Percentiles rank a stretch among this genome's conserved stretches.
Evolutionary conservation across 1,140 invertebrate genomes (phyloP).

Genomic region (Tenebrio molitor): DNA sequence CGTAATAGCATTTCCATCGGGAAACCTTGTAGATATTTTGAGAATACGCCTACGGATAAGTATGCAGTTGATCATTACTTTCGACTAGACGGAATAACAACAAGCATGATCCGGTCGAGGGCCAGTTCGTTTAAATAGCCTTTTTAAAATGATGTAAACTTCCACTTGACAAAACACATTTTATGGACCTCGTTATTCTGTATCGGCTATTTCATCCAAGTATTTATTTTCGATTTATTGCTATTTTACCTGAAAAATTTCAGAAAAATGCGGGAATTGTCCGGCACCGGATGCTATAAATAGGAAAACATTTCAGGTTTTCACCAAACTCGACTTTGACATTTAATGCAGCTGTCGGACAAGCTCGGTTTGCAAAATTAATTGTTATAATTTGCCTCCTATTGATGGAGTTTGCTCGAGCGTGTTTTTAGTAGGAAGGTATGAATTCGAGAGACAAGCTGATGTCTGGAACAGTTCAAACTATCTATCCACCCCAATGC

Average conservation of each 20-base stretch:
- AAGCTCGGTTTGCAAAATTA: no score
- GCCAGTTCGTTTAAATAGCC: slow-evolving; percentile 57
- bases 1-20: slow-evolving; percentile 7
- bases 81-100: slow-evolving; percentile 61
- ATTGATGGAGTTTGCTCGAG: background rate
- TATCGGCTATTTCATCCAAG: slow-evolving; percentile 62
- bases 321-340: no score
- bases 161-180: slow-evolving; percentile 63
- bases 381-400: background rate
- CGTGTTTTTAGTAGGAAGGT: background rate
- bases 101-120: slow-evolving; percentile 58
- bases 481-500: slow-evolving; percentile 61
- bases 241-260: slow-evolving; percentile 51
- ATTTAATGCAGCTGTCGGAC: no score
- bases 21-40: slow-evolving; percentile 35
- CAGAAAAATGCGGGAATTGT: slow-evolving; percentile 21
- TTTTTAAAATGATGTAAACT: slow-evolving; percentile 62
- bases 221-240: slow-evolving; percentile 63
- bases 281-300: background rate
- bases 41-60: slow-evolving; percentile 53
- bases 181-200: slow-evolving; percentile 62
- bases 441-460: slow-evolving; percentile 6
- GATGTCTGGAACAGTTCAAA: slow-evolving; percentile 43
- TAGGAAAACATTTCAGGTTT: slow-evolving; percentile 4
- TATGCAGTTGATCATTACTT: slow-evolving; percentile 57